Percentiles rank a stretch among this genome's conserved stretches.
These are phyloP conservation scores for Radopholus similis DNA, from an alignment of 1,140 invertebrate genomes.

Conservation along the genomic window DNA sequence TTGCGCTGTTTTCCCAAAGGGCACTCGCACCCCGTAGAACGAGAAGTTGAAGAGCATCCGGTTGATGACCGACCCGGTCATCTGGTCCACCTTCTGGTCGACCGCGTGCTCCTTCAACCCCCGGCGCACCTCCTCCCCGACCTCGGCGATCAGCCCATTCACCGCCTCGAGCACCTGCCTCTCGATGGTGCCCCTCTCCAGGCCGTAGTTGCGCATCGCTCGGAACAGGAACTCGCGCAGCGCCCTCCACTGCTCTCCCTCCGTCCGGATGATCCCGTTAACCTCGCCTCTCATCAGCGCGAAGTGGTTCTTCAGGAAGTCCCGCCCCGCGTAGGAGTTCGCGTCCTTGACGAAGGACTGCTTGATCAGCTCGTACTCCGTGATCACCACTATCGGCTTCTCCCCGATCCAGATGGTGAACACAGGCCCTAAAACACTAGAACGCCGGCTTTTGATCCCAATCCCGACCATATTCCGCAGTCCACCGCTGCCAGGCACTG, in stretches of 20 bases:
- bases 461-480: conserved; percentile 1
- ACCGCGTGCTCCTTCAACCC: neutral
- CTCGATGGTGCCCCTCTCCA: conserved; percentile 70
- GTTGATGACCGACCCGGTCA: conserved; percentile 16
- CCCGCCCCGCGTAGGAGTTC: conserved; percentile 10
- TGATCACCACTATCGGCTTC: conserved; percentile 21
- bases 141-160: conserved; percentile 1
- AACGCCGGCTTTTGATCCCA: neutral
- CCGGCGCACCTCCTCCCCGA: neutral
- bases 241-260: conserved; percentile 76
- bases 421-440: conserved; percentile 10
- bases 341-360: conserved; percentile 20
- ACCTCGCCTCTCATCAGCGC: conserved; percentile 1
- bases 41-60: conserved; percentile 7
- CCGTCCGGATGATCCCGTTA: conserved; percentile 61
- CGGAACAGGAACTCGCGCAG: conserved; percentile 72
- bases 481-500: neutral
- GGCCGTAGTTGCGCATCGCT: conserved; percentile 73
- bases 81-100: conserved; percentile 9
- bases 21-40: conserved; percentile 6
- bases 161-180: conserved; percentile 38
- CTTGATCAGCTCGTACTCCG: conserved; percentile 27
- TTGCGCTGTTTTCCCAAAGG: neutral
- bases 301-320: conserved; percentile 17
- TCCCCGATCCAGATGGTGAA: conserved; percentile 23